Evolutionary conservation across 2,888 invertebrate species (phyloP), one percentile per base, ranked within the genome.

Genomic region (Lomographa bimaculata): DNA sequence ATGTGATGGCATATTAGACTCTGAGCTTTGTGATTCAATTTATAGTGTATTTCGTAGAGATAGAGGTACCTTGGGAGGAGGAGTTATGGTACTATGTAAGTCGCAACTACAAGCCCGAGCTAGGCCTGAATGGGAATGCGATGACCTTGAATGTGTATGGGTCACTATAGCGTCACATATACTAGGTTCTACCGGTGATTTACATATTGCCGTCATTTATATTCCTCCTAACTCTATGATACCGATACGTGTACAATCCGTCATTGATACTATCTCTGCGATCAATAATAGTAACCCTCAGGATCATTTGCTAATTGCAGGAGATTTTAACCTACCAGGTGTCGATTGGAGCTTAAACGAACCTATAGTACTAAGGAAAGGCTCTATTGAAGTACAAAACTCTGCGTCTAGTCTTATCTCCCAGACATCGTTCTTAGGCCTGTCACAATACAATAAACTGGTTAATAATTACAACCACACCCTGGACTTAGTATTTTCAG

Each of bases 291-390:
- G 2, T 14, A 14, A 14, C 4, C 4, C 3, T 3, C 4, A 2
- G 14, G 14, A 14, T 14, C 14, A 14, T 4, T 14, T 14, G 14
- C 2, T 14, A 2, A 14, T 14, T 14, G 4, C 14, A 3, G 14
- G 14, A 1, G 39, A 39, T 10, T 39, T 39, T 27, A 39, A 39
- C 21, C 7, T 27, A 7, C 32, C 39, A 6, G 25, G 39, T 14
- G 4, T 14, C 14, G 14, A 14, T 14, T 14, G 14, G 3, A 14
- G 14, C 14, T 14, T 4, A 14, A 14, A 4, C 4, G 14, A 14
- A 4, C 14, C 14, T 2, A 14, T 14, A 14, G 14, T 14, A 14
- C 3, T 30, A 1, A 30, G 9, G 6, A 38, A 30, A 7, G 30
- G 38, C 1, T 5, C 19, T 12, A 5, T 30, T n/a, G 38, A 38